Conservation (phyloP, 2,888 invertebrate species). For the Andrena marginata region DNA sequence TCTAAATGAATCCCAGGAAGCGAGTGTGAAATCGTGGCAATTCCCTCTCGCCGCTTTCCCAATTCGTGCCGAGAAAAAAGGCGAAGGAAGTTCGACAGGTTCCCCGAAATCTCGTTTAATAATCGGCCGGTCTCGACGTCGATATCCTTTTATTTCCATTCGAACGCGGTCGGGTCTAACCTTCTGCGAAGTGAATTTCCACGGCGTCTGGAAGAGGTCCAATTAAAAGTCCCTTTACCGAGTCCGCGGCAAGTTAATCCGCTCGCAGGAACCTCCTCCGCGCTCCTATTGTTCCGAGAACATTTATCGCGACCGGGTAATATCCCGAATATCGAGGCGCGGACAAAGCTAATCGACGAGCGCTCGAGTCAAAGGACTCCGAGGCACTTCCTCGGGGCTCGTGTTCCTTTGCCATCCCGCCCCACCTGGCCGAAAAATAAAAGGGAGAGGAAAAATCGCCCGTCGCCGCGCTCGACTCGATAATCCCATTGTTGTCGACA, state of each 20-base stretch:
- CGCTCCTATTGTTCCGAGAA: slow-evolving; percentile 41
- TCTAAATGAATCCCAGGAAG: background rate
- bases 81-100: background rate
- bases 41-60: background rate
- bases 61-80: background rate
- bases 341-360: slow-evolving; percentile 49
- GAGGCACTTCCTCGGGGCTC: background rate
- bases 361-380: slow-evolving; percentile 28
- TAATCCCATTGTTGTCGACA: slow-evolving; percentile 43
- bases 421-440: background rate
- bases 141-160: slow-evolving; percentile 26
- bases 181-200: slow-evolving; percentile 23
- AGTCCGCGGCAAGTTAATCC: slow-evolving; percentile 47
- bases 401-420: background rate
- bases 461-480: slow-evolving; percentile 13
- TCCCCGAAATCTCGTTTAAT: slow-evolving; percentile 27
- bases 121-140: background rate
- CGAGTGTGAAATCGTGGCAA: background rate
- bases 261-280: slow-evolving; percentile 26
- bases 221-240: slow-evolving; percentile 50
- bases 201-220: slow-evolving; percentile 36
- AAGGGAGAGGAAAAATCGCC: background rate
- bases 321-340: slow-evolving; percentile 43
- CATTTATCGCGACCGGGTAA: slow-evolving; percentile 50
- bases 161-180: slow-evolving; percentile 12